These are phyloP conservation scores for Hydrotaea diabolus DNA, from an alignment of 2,888 invertebrate genomes.

Conservation along the genomic window DNA sequence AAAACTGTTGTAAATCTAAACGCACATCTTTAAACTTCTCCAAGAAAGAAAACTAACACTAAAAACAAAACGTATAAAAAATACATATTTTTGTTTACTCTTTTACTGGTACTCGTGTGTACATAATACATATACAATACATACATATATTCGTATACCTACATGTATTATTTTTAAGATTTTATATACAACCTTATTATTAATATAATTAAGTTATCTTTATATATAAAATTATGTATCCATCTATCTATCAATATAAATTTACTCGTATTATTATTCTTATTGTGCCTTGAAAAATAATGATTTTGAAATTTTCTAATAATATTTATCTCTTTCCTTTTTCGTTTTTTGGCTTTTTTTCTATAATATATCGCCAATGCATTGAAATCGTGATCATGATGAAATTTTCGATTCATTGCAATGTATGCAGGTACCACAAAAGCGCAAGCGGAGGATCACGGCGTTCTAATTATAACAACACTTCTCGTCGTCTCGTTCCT, in stretches of 20 bases:
- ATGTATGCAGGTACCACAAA: constrained; percentile 79
- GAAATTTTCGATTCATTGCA: constrained; percentile 38
- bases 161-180: constrained; percentile 2
- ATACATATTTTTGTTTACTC: background rate
- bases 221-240: background rate
- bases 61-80: background rate
- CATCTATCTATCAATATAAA: too few species aligned
- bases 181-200: background rate
- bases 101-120: too few species aligned
- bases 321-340: constrained; percentile 43
- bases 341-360: constrained; percentile 12
- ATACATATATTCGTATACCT: background rate
- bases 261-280: background rate
- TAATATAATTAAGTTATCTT: background rate
- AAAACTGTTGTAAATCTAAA: too few species aligned
- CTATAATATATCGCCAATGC: constrained; percentile 4
- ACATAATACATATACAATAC: background rate
- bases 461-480: constrained; percentile 81
- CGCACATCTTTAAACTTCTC: too few species aligned
- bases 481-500: constrained; percentile 81
- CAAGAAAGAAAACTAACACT: background rate
- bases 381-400: background rate
- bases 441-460: constrained; percentile 81
- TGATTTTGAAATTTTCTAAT: constrained; percentile 36
- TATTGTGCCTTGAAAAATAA: constrained; percentile 61